Evolutionary conservation across 2,113 vertebrate genomes (phyloP).

Genomic region (Pithys albifrons): DNA sequence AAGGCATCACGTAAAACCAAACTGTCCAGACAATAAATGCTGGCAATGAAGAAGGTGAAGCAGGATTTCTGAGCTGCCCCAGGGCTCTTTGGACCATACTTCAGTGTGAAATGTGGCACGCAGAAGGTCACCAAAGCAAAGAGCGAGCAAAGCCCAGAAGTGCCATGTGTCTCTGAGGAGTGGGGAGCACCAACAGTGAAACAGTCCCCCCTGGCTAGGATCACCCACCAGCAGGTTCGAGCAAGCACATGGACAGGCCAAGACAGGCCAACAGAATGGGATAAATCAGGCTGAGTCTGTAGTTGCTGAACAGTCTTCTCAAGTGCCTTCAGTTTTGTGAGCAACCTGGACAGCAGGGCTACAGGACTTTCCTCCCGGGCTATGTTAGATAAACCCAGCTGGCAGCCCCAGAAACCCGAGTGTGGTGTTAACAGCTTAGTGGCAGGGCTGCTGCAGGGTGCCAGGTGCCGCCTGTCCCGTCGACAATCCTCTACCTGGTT

Average conservation of each 20-base stretch:
- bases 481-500: conserved; percentile 74
- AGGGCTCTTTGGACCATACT: not conserved
- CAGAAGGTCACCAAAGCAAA: conserved; percentile 37
- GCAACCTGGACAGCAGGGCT: not conserved
- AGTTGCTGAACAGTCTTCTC: conserved; percentile 49
- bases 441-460: not conserved
- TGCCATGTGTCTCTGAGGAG: conserved; percentile 20
- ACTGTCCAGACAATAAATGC: not conserved
- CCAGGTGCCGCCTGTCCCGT: not conserved
- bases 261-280: not conserved
- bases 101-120: not conserved
- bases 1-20: conserved; percentile 21
- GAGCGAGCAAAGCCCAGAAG: conserved; percentile 17
- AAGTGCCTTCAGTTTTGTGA: not conserved
- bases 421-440: not conserved
- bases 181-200: not conserved
- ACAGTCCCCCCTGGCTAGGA: not conserved
- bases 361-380: not conserved
- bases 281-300: not conserved
- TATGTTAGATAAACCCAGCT: not conserved
- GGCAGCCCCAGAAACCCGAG: conserved; percentile 13
- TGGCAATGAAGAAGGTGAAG: not conserved
- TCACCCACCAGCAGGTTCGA: not conserved
- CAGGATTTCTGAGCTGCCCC: not conserved
- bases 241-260: not conserved